Conservation (phyloP, 2,797 vertebrate species). For the Epinephelus coioides region DNA sequence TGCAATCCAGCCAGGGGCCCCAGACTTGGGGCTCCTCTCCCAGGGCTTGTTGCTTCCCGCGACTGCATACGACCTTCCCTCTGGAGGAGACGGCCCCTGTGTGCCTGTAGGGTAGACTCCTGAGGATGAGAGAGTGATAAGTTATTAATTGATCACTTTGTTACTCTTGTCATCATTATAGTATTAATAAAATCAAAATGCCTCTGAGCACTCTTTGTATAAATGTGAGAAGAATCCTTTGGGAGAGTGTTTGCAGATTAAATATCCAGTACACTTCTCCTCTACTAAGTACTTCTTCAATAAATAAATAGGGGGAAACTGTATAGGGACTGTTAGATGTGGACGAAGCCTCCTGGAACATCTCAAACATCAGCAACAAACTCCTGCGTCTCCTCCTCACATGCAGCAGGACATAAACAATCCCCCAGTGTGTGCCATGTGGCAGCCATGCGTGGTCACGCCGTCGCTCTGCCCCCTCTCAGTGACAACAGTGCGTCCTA, state of each 20-base stretch:
- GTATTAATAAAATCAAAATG: neutral
- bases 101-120: slow-evolving; percentile 42
- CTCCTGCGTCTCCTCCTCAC: neutral
- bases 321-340: neutral
- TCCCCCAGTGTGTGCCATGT: slow-evolving; percentile 31
- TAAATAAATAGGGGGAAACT: too few relatives aligned
- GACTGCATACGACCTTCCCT: slow-evolving; percentile 8
- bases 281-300: too few relatives aligned
- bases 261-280: too few relatives aligned
- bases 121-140: slow-evolving; percentile 4
- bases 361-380: neutral
- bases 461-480: slow-evolving; percentile 32
- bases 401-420: slow-evolving; percentile 55
- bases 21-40: slow-evolving; percentile 44
- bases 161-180: neutral
- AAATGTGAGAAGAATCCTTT: too few relatives aligned
- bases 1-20: slow-evolving; percentile 41
- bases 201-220: too few relatives aligned
- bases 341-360: neutral
- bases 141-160: neutral
- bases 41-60: slow-evolving; percentile 40
- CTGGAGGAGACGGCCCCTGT: slow-evolving; percentile 26
- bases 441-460: slow-evolving; percentile 59
- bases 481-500: slow-evolving; percentile 65
- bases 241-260: too few relatives aligned